These are phyloP conservation scores for Perccottus glenii DNA, from an alignment of 2,113 vertebrate genomes.

Conservation along the genomic window DNA sequence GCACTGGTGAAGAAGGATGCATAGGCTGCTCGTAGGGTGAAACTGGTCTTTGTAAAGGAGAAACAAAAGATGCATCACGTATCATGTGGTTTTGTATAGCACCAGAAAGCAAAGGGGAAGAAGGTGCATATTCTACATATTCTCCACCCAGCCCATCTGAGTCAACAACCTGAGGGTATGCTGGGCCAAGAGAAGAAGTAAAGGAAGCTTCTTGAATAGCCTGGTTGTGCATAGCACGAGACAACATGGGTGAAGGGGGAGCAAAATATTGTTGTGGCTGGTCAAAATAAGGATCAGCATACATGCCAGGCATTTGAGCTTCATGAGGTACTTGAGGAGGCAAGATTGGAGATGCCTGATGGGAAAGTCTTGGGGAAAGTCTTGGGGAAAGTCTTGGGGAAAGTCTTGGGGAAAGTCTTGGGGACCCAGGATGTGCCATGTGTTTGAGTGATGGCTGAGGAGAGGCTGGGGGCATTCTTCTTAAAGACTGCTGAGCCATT, in stretches of 20 bases:
- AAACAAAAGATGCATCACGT: constrained; percentile 53
- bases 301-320: constrained; percentile 16
- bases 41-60: constrained; percentile 31
- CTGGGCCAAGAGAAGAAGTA: constrained; percentile 37
- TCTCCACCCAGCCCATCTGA: constrained; percentile 43
- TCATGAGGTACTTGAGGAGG: constrained; percentile 4
- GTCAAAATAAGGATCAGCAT: constrained; percentile 53
- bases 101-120: constrained; percentile 51
- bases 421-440: constrained; percentile 61
- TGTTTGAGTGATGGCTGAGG: constrained; percentile 76
- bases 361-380: constrained; percentile 22
- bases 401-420: constrained; percentile 62
- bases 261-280: constrained; percentile 38
- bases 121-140: constrained; percentile 41
- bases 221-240: constrained; percentile 53
- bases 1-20: constrained; percentile 24
- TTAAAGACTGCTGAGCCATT: constrained; percentile 66
- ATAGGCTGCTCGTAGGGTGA: constrained; percentile 23
- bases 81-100: constrained; percentile 64
- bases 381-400: constrained; percentile 63
- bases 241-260: constrained; percentile 60
- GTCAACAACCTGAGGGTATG: constrained; percentile 27
- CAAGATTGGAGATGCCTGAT: constrained; percentile 33
- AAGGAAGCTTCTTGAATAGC: constrained; percentile 44
- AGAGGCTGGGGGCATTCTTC: constrained; percentile 65